These are phyloP conservation scores for Tenebrio molitor DNA, from an alignment of 1,140 invertebrate genomes.

Conservation along the genomic window DNA sequence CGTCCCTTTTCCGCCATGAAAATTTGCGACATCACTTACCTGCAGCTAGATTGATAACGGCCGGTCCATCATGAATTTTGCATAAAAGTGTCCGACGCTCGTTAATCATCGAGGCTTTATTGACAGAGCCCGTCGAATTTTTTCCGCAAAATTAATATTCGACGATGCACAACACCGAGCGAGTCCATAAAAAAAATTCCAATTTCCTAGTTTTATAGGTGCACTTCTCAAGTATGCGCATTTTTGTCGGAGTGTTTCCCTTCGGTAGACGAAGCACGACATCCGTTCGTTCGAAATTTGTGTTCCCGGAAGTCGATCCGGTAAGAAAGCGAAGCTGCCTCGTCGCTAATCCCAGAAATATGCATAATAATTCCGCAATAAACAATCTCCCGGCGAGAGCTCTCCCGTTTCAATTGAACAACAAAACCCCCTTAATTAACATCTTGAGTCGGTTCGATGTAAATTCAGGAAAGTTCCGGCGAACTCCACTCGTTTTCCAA, in stretches of 20 bases:
- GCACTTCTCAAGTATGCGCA: neutral
- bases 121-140: constrained; percentile 14
- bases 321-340: too few species aligned
- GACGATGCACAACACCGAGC: neutral
- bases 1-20: too few species aligned
- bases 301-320: too few species aligned
- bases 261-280: neutral
- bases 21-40: constrained; percentile 3
- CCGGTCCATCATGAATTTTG: constrained; percentile 26
- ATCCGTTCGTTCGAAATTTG: neutral
- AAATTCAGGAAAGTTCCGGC: constrained; percentile 29
- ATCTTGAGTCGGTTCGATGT: neutral
- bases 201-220: neutral
- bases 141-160: constrained; percentile 14
- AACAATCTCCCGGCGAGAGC: neutral
- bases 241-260: neutral
- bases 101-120: constrained; percentile 17
- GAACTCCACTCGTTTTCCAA: constrained; percentile 14
- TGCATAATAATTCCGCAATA: constrained; percentile 16
- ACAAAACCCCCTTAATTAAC: constrained; percentile 23
- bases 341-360: neutral
- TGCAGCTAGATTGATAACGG: constrained; percentile 16
- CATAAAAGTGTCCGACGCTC: constrained; percentile 9
- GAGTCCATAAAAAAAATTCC: neutral
- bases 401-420: neutral